Evolutionary conservation across 2,113 vertebrate species (phyloP).

Genomic region (Diglossa brunneiventris): DNA sequence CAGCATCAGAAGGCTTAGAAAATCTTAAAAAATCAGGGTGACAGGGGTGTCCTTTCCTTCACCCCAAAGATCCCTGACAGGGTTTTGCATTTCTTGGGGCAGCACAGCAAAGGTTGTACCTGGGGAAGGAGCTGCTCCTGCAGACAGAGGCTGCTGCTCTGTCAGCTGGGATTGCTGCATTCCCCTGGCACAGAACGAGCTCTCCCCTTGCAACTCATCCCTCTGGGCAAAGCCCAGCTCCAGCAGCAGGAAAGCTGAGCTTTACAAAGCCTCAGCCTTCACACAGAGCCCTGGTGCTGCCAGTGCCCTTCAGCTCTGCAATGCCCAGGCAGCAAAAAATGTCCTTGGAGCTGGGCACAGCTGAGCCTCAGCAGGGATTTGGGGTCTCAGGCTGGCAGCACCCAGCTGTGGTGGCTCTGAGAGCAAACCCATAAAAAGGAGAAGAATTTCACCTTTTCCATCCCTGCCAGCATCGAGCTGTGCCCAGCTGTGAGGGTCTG

Average conservation of each 20-base stretch:
- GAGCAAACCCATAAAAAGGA: no score
- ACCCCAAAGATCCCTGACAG: background rate
- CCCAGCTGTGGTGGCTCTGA: no score
- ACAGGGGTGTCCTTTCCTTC: no score
- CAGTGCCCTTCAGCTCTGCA: background rate
- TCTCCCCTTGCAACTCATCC: background rate
- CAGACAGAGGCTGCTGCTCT: background rate
- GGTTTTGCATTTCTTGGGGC: background rate
- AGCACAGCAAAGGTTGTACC: rapidly evolving
- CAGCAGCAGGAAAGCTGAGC: background rate
- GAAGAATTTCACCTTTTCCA: no score
- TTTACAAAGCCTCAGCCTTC: background rate
- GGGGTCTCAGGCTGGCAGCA: background rate
- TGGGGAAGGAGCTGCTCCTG: background rate
- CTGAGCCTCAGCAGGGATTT: background rate
- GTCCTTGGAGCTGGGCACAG: background rate
- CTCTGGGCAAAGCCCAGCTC: background rate
- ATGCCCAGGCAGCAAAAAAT: background rate
- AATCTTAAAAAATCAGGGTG: no score
- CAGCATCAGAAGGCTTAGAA: no score
- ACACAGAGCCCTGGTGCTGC: rapidly evolving
- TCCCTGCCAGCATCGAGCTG: no score
- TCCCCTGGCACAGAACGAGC: background rate
- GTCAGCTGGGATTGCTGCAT: background rate
- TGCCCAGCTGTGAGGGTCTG: no score